These are phyloP conservation scores for Solenodon paradoxus DNA, from an alignment of 2,113 vertebrate genomes.

Conservation along the genomic window DNA sequence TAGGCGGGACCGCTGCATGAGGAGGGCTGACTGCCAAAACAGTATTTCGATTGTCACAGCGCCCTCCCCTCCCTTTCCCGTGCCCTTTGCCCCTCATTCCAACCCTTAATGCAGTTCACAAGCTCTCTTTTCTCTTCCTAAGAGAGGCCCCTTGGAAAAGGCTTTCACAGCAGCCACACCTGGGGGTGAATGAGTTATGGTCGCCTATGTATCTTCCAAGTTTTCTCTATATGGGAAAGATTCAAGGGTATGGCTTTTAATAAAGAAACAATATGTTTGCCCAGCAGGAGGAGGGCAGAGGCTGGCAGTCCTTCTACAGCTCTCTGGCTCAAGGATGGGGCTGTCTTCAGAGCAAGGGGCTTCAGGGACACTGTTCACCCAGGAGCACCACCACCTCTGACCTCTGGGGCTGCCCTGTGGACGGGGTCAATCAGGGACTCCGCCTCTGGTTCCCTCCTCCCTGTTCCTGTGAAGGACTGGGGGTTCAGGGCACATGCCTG, in stretches of 20 bases:
- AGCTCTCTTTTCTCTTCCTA: neutral
- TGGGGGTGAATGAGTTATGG: no score
- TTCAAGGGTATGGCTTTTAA: neutral
- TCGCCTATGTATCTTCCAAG: neutral
- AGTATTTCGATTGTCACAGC: neutral
- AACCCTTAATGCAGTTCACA: neutral
- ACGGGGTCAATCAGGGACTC: no score
- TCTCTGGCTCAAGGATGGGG: neutral
- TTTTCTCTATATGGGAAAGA: neutral
- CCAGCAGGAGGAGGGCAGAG: neutral
- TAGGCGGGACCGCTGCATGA: no score
- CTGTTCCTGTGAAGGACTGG: neutral
- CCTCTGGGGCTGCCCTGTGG: neutral
- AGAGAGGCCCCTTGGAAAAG: neutral
- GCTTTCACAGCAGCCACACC: neutral
- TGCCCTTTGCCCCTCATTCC: neutral
- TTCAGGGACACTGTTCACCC: accelerated
- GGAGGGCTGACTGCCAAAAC: neutral
- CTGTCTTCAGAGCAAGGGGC: neutral
- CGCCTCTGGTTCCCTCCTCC: neutral
- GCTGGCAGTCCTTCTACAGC: neutral
- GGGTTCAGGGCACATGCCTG: neutral
- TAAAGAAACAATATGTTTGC: neutral
- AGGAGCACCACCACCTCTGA: neutral
- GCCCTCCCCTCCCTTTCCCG: neutral